A percentile compares a stretch with the other conserved stretches of the same genome.
Evolutionary conservation across 2,113 vertebrate species (phyloP).

Genomic region (Sarotherodon lohbergeri): DNA sequence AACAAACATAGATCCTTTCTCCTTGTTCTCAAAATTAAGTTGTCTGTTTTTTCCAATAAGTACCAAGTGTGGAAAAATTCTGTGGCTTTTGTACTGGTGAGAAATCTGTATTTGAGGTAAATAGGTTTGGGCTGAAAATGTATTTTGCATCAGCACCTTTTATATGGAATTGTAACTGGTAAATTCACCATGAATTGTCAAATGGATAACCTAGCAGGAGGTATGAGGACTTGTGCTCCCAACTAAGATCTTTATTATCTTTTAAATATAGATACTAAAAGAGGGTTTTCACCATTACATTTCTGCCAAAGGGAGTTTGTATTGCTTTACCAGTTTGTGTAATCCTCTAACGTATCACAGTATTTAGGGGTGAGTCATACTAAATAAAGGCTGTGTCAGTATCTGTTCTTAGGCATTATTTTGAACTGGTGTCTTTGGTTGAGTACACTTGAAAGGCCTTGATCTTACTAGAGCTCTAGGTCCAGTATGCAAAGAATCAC

Average conservation of each 20-base stretch:
- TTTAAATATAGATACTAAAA: neutral
- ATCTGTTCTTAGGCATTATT: neutral
- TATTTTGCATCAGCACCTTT: neutral
- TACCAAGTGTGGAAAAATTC: neutral
- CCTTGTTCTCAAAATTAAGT: neutral
- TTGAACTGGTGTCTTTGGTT: neutral
- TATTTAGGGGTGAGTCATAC: neutral
- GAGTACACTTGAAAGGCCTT: neutral
- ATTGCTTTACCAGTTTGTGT: neutral
- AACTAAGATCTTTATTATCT: neutral
- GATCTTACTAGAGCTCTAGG: neutral
- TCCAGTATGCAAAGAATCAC: neutral
- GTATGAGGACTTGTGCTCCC: neutral
- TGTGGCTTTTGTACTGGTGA: neutral
- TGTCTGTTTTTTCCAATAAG: neutral
- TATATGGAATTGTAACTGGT: neutral
- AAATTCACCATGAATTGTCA: neutral
- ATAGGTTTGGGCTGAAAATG: neutral
- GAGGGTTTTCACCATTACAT: neutral
- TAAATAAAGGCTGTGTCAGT: neutral
- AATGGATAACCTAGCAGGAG: neutral
- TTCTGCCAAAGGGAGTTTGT: neutral
- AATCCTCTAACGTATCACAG: neutral
- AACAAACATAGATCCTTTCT: neutral
- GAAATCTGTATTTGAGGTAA: neutral